Evolutionary conservation across 2,113 vertebrate genomes (phyloP), one percentile per base, ranked within the genome.

Genomic region (Odocoileus virginianus): DNA sequence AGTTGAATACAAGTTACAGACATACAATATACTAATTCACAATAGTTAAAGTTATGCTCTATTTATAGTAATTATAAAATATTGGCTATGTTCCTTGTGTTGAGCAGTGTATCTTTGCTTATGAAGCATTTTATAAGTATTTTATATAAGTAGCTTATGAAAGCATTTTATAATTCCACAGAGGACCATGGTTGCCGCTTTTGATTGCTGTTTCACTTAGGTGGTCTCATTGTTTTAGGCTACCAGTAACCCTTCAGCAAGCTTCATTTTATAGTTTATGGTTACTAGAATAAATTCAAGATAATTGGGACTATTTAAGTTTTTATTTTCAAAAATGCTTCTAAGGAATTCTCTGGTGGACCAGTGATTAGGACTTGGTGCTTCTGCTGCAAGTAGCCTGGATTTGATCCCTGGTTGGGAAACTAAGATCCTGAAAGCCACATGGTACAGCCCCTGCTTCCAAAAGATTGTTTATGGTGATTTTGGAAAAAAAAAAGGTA

Each of bases 311-410:
- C 3, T 5, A 92, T 81, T 95, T 54, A 85, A 57, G 7, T 96
- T 97, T 89, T 94, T 15, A 67, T 57, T 96, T 89, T 95, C 74
- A 96, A 95, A 98, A 96, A 89, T 83, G 45, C 11, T 40, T 40
- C 67, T 74, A 40, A 40, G 67, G 36, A 25, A 74, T 74, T 74
- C 67, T 74, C 67, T 74, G 21, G 10, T 40, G 36, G 36, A 13
- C 36, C 21, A 23, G 55, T 25, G 55, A 25, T 40, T 74, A 74
- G 67, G 67, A 40, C 67, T 40, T 25, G 36, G n/a, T 74, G 36
- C 67, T 74, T 25, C 36, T 0, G 2, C 2, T 74, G 67, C 21
- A 23, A 74, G 67, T 23, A 23, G 67, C 67, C n/a, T 40, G 40
- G 74, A 3, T 78, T 45, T 40, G 40, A 14, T 27, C n/a, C 64